These are phyloP conservation scores for Podarcis muralis DNA, from an alignment of 2,113 vertebrate genomes.

Conservation along the genomic window DNA sequence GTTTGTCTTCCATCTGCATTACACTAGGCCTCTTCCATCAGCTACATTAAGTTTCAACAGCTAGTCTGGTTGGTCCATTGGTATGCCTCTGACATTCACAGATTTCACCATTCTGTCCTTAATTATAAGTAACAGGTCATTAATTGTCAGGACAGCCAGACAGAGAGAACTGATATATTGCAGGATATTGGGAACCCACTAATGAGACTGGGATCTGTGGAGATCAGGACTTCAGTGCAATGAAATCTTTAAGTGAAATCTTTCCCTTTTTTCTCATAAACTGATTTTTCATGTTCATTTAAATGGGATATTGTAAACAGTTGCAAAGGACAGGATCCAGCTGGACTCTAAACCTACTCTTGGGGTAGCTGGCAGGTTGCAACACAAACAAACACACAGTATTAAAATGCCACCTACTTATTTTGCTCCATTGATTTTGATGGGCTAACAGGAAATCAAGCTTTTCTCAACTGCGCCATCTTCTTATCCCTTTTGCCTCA, in stretches of 20 bases:
- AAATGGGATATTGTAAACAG: neutral
- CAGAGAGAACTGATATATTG: neutral
- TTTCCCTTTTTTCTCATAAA: neutral
- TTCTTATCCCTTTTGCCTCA: neutral
- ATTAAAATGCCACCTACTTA: neutral
- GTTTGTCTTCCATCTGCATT: neutral
- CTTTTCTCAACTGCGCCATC: neutral
- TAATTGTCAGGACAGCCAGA: neutral
- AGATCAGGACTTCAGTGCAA: neutral
- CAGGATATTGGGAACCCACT: neutral
- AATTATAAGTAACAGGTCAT: neutral
- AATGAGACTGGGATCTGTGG: too few relatives aligned
- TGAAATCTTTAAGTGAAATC: neutral
- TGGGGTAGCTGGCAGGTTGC: neutral
- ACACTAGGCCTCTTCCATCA: too few relatives aligned
- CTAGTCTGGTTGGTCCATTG: too few relatives aligned
- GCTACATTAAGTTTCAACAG: too few relatives aligned
- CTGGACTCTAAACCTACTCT: neutral
- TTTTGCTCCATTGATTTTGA: neutral
- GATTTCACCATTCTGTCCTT: neutral
- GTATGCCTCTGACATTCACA: neutral
- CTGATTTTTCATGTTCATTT: neutral
- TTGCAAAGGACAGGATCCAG: neutral
- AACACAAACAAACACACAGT: neutral
- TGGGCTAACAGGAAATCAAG: neutral